Conservation (phyloP, 1,140 invertebrate genomes). For the Akabosia matsudoensis region DNA sequence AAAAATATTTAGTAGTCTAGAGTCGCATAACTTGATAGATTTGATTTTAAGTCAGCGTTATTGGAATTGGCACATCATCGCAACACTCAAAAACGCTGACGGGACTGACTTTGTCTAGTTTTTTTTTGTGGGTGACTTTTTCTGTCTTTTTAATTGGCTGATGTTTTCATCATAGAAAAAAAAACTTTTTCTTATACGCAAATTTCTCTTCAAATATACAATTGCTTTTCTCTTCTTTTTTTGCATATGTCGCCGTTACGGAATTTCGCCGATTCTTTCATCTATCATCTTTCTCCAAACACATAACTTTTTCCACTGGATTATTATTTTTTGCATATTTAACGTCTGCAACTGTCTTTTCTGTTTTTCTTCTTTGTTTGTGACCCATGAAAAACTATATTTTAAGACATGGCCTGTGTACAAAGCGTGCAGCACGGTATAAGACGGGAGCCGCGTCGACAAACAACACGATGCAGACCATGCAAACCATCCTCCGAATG, state of each 20-base stretch:
- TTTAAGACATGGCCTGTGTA: slow-evolving; percentile 47
- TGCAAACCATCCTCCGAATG: slow-evolving; percentile 44
- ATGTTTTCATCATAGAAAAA: no score
- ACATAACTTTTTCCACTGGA: no score
- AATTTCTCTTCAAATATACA: background rate
- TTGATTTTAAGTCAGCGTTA: no score
- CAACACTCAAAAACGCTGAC: no score
- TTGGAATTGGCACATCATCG: no score
- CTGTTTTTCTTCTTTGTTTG: background rate
- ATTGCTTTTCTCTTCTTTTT: slow-evolving; percentile 1
- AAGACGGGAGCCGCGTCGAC: slow-evolving; percentile 39
- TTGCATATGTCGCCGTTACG: slow-evolving; percentile 7
- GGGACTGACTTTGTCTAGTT: no score
- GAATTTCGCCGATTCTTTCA: no score
- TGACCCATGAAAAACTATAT: background rate
- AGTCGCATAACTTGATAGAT: background rate
- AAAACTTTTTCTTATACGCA: background rate
- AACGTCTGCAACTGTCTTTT: background rate
- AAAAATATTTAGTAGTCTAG: background rate
- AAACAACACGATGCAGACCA: slow-evolving; percentile 45
- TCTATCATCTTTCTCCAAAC: no score
- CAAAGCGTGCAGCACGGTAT: slow-evolving; percentile 37
- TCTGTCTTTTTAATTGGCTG: background rate
- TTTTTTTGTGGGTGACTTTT: background rate
- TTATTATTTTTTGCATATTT: background rate